A percentile compares a stretch with the other conserved stretches of the same genome.
Evolutionary conservation across 2,888 invertebrate genomes (phyloP).

Genomic region (Eupelmus urozonus): DNA sequence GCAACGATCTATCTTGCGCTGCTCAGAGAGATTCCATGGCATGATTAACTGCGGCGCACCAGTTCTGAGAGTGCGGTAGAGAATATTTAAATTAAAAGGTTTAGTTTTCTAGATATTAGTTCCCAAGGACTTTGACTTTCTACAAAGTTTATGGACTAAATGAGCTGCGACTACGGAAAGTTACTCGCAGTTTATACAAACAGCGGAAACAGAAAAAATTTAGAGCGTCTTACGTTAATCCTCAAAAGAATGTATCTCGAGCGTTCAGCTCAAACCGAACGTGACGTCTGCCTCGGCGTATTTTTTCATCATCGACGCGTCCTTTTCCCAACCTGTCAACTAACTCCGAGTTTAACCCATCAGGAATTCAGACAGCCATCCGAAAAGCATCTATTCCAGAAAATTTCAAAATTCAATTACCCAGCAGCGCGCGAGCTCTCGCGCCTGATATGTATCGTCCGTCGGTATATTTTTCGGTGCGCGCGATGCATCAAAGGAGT

Average conservation of each 20-base stretch:
- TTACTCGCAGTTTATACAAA: too few relatives aligned
- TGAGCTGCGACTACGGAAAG: too few relatives aligned
- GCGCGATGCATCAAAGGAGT: conserved; percentile 16
- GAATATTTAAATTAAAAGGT: too few relatives aligned
- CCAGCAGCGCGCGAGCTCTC: not conserved
- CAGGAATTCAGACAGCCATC: not conserved
- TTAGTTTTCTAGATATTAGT: too few relatives aligned
- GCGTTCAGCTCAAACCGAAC: not conserved
- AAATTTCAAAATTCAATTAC: not conserved
- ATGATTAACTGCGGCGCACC: too few relatives aligned
- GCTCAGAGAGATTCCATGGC: too few relatives aligned
- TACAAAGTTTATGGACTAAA: not conserved
- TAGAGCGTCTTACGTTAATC: conserved; percentile 22
- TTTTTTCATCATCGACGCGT: too few relatives aligned
- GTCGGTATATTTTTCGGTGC: not conserved
- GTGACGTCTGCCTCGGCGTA: conserved; percentile 28
- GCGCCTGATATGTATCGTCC: too few relatives aligned
- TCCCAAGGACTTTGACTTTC: conserved; percentile 1
- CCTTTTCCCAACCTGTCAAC: too few relatives aligned
- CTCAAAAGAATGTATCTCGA: conserved; percentile 41
- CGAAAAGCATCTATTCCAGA: not conserved
- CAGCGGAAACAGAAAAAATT: not conserved
- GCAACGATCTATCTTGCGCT: too few relatives aligned
- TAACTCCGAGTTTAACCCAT: too few relatives aligned
- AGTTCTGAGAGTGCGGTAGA: too few relatives aligned